phyloP scores from a whole-genome alignment of 2,113 vertebrate genomes.

The Laterallus jamaicensis region DNA sequence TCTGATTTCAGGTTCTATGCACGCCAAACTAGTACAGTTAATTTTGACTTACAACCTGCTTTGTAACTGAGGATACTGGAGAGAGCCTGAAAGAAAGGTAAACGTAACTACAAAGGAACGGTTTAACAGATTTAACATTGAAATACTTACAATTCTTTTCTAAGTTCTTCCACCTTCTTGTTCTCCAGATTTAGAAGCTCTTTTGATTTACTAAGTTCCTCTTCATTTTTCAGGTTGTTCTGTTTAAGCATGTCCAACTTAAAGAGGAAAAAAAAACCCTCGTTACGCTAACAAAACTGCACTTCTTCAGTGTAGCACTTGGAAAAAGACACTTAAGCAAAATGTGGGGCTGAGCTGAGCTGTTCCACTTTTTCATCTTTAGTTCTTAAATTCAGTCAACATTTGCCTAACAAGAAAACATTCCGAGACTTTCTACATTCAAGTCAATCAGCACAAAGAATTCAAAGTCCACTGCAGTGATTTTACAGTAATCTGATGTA shows the following conservation, averaged over 20 bases:
- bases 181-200: conserved; percentile 83
- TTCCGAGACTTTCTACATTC: not conserved
- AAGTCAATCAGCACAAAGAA: not conserved
- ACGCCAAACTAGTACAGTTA: not conserved
- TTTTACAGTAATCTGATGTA: not conserved
- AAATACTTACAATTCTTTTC: conserved; percentile 88
- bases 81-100: not conserved
- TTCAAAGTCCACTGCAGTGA: not conserved
- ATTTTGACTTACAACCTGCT: not conserved
- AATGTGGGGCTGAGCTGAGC: not conserved
- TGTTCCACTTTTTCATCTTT: not conserved
- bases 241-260: conserved; percentile 86
- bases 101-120: not conserved
- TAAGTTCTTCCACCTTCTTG: conserved; percentile 82
- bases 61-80: not conserved
- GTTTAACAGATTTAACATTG: not conserved
- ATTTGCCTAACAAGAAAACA: not conserved
- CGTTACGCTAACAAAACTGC: not conserved
- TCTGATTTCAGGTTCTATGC: not conserved
- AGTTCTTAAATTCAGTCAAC: not conserved
- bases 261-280: conserved; percentile 1
- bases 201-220: conserved; percentile 84
- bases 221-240: conserved; percentile 83
- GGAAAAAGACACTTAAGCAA: not conserved
- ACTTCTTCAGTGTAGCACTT: not conserved